phyloP scores from a whole-genome alignment of 2,113 vertebrate genomes.

The Pterophyllum scalare region DNA sequence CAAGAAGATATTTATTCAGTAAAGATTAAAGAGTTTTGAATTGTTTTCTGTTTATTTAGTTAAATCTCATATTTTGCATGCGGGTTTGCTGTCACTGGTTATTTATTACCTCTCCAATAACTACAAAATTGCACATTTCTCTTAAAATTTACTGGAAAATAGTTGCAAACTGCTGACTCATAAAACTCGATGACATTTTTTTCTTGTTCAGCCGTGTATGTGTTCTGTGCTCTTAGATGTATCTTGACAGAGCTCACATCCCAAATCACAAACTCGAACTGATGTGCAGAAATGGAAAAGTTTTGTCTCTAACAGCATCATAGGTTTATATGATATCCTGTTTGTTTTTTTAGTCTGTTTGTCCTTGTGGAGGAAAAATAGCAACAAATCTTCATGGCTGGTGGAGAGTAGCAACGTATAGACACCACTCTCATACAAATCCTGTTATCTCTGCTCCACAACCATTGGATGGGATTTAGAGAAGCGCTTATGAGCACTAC shows the following conservation, averaged over 20 bases:
- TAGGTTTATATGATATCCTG: not conserved
- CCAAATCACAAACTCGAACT: not conserved
- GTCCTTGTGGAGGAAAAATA: conserved; percentile 20
- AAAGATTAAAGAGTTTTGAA: not conserved
- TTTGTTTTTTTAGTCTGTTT: conserved; percentile 10
- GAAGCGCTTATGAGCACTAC: conserved; percentile 29
- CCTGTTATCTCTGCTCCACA: conserved; percentile 61
- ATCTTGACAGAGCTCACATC: not conserved
- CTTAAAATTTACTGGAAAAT: not conserved
- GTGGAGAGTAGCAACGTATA: conserved; percentile 17
- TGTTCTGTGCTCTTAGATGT: not conserved
- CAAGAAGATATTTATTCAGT: not conserved
- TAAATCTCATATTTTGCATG: not conserved
- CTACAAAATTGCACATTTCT: not conserved
- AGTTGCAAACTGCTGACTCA: not conserved
- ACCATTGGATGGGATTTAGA: conserved; percentile 40
- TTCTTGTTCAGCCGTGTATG: not conserved
- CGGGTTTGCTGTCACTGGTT: not conserved
- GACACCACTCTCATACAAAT: conserved; percentile 52
- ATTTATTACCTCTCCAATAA: not conserved
- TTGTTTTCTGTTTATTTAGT: not conserved
- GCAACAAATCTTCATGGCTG: conserved; percentile 20
- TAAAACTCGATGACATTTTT: not conserved
- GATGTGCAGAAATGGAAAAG: not conserved
- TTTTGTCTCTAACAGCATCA: not conserved